Evolutionary conservation across 1,140 invertebrate genomes (phyloP), one percentile per base, ranked within the genome.

Genomic region (Tetramorium parvispinum): DNA sequence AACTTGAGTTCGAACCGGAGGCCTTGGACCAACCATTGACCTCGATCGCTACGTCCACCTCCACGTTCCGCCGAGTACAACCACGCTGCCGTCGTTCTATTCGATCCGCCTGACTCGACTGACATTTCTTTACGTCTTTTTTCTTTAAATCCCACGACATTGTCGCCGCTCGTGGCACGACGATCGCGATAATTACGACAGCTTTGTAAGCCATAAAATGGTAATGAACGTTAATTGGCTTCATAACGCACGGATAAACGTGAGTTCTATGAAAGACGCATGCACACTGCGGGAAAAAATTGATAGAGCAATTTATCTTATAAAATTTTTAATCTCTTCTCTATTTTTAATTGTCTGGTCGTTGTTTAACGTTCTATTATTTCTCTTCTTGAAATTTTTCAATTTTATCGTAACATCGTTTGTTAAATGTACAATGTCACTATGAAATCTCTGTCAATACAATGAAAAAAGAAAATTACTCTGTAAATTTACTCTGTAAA

Each of bases 1-100:
- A 91, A 91, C 91, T 86, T 88, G 88, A 92, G 92, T 93, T 94
- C 93, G 94, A 94, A 95, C 94, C 93, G 91, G 87, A 94, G 94
- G 94, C 94, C 94, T 95, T 95, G 94, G 94, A 94, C 94, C 94
- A 95, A 95, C 93, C 94, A 95, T 95, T 95, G 94, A 94, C 94
- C 94, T 95, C 94, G 93, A 95, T 95, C 93, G 93, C 93, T 93
- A 94, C 94, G 94, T 94, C 76, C 49, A 73, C 49, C 77, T 82
- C 86, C 57, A 59, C 68, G 73, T 70, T 65, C 76, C 53, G 32
- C 51, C 87, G 76, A 65, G 70, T 82, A 55, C 79, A 55, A 49
- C 49, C 66, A 46, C 65, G 32, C 79, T 55, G 49, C 49, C 66
- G 53, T 85, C 79, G 68, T 63, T 85, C 63, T 68, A 65, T 88